Conservation (phyloP, 2,888 invertebrate species). For the Plagiodera versicolora region DNA sequence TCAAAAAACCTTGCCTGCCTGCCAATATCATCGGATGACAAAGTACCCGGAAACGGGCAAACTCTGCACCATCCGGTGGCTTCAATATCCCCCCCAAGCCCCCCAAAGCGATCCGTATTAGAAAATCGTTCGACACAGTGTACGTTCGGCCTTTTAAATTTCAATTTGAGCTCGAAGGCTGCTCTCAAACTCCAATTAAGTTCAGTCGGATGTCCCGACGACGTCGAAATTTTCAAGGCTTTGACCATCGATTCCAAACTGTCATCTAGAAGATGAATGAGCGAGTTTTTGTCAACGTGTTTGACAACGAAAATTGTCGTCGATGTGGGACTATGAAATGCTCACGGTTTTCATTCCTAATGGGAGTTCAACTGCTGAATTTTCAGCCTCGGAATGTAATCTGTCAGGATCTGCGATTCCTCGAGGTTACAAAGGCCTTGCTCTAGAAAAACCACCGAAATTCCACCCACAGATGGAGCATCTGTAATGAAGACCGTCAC, state of each 20-base stretch:
- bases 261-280: not conserved
- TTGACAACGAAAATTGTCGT: no score
- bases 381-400: no score
- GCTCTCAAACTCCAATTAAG: conserved; percentile 10
- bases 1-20: no score
- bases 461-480: no score
- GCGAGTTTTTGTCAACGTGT: no score
- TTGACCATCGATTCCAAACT: not conserved
- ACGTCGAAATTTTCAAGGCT: conserved; percentile 12
- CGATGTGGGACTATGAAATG: no score
- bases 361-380: no score
- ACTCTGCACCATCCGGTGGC: not conserved
- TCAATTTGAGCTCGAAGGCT: conserved; percentile 11
- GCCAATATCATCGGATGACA: not conserved
- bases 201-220: conserved; percentile 4
- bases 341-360: no score
- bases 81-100: not conserved
- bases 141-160: conserved; percentile 7
- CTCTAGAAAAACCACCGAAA: no score
- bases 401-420: no score
- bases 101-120: conserved; percentile 8
- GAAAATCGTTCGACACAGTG: conserved; percentile 5
- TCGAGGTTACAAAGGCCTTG: no score
- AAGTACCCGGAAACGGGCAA: not conserved
- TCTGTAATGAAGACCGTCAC: no score